Evolutionary conservation across 2,113 vertebrate genomes (phyloP).

Genomic region (Psophia crepitans): DNA sequence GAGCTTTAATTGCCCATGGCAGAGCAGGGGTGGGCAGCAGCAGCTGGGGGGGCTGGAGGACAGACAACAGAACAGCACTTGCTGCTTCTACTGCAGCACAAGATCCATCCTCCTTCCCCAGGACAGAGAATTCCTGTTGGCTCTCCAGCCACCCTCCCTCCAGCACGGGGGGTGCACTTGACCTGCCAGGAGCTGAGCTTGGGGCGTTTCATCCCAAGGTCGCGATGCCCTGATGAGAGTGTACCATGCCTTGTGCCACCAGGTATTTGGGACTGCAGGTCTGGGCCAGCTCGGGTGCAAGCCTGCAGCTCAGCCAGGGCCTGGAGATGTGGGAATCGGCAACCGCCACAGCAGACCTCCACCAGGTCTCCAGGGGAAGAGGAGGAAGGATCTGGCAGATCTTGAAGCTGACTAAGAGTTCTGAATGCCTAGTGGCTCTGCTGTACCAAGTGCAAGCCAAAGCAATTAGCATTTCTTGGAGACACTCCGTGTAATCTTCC

Average conservation of each 20-base stretch:
- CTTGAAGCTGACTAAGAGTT: slow-evolving; percentile 30
- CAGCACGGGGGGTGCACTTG: not conserved
- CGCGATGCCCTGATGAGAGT: fast-evolving
- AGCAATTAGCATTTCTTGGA: slow-evolving; percentile 50
- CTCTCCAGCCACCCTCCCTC: no score
- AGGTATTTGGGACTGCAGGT: fast-evolving
- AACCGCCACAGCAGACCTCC: fast-evolving
- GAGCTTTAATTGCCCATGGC: not conserved
- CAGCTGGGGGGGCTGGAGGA: fast-evolving
- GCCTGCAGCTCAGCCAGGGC: not conserved
- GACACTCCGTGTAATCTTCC: slow-evolving; percentile 3
- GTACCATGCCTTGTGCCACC: fast-evolving
- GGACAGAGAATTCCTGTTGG: not conserved
- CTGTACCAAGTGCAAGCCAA: slow-evolving; percentile 23
- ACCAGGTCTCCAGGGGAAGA: not conserved
- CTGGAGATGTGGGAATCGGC: not conserved
- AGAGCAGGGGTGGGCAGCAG: not conserved
- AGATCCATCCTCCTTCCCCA: not conserved
- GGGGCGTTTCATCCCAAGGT: not conserved
- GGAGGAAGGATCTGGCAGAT: slow-evolving; percentile 1
- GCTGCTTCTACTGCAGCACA: fast-evolving
- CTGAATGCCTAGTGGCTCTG: slow-evolving; percentile 14
- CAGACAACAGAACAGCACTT: not conserved
- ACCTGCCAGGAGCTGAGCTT: not conserved
- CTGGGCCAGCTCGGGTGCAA: not conserved